Conservation (phyloP, 2,113 vertebrate species). For the Hypocryptadius cinnamomeus region DNA sequence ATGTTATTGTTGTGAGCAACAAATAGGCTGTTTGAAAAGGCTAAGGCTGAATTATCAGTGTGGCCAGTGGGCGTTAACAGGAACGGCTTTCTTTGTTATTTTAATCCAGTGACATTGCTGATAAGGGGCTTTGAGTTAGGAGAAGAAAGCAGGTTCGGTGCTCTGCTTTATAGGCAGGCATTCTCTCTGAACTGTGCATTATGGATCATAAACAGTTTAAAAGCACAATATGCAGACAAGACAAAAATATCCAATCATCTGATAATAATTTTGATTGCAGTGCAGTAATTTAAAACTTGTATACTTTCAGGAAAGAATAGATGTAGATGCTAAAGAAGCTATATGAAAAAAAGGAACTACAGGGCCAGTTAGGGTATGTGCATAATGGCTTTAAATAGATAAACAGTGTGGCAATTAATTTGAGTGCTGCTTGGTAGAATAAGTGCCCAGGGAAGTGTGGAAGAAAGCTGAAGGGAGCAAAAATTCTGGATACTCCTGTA, state of each 20-base stretch:
- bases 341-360: not conserved
- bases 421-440: not conserved
- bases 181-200: not conserved
- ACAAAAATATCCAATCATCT: not conserved
- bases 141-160: not conserved
- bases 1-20: not conserved
- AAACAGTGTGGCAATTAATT: not conserved
- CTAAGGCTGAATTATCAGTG: not conserved
- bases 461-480: not conserved
- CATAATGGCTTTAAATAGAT: not conserved
- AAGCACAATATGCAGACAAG: not conserved
- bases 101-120: slow-evolving; percentile 1
- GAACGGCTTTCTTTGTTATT: not conserved
- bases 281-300: not conserved
- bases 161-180: not conserved
- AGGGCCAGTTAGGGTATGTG: not conserved
- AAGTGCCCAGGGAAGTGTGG: not conserved
- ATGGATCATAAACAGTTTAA: not conserved
- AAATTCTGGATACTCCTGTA: not conserved
- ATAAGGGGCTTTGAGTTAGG: not conserved
- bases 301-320: not conserved
- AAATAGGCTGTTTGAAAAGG: not conserved
- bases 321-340: not conserved
- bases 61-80: not conserved
- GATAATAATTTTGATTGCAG: not conserved